Conservation (phyloP, 2,888 invertebrate species). For the Agapetus fuscipes region DNA sequence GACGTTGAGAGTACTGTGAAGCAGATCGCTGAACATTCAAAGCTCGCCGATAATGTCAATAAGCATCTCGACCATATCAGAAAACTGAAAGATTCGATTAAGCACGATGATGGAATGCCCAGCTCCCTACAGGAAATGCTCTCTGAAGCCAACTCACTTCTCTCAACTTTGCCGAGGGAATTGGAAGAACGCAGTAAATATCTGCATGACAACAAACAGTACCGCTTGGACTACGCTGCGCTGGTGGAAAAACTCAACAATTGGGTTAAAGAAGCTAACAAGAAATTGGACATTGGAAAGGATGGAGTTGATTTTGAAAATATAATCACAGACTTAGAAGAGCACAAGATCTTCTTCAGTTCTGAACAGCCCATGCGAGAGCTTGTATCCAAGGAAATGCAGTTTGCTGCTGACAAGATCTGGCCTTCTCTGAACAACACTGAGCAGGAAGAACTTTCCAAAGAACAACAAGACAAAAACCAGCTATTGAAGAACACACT, state of each 20-base stretch:
- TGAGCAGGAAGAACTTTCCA: conserved; percentile 75
- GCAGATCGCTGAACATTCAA: conserved; percentile 68
- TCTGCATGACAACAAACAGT: conserved; percentile 63
- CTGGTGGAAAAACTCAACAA: conserved; percentile 68
- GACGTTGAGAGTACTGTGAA: conserved; percentile 70
- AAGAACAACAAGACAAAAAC: conserved; percentile 71
- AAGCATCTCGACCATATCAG: conserved; percentile 59
- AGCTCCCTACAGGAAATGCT: conserved; percentile 73
- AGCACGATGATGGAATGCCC: conserved; percentile 70
- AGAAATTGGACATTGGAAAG: conserved; percentile 64
- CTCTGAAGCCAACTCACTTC: conserved; percentile 71
- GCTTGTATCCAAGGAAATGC: conserved; percentile 70
- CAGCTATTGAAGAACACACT: conserved; percentile 73
- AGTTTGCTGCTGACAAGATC: conserved; percentile 77
- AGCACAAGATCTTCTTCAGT: conserved; percentile 79
- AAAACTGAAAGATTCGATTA: conserved; percentile 59
- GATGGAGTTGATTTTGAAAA: conserved; percentile 85
- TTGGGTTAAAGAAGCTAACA: conserved; percentile 78
- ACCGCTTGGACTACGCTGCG: conserved; percentile 66
- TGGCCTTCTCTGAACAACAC: conserved; percentile 74
- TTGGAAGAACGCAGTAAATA: conserved; percentile 74
- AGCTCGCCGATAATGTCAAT: conserved; percentile 58
- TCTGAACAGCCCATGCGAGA: conserved; percentile 70
- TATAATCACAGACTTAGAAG: conserved; percentile 70
- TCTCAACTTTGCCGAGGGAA: conserved; percentile 69